Base-by-base conservation (phyloP, 2,888 invertebrate species). In the Spodoptera exigua region DNA sequence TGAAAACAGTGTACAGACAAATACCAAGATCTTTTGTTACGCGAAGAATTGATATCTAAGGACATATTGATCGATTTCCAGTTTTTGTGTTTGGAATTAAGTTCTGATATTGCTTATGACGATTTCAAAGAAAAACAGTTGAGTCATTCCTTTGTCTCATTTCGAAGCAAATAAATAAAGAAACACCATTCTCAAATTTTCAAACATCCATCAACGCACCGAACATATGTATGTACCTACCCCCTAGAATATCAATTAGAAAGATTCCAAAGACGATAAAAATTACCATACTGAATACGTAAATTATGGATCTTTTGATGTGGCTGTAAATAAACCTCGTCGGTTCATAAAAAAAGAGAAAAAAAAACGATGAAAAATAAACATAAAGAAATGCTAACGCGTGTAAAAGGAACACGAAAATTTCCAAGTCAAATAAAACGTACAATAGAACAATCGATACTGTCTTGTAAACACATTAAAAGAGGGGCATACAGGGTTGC, bases 381-480 rank as follows among this genome's bases (percentile, higher is more conserved):
- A 86, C 70, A 85, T 85, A 86, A 87, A 87, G 77, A 74, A 76
- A 80, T 62, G 78, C 75, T 76, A 82, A 79, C 78, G 80, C 80
- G 74, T 80, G 83, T 81, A 82, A 82, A 85, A 86, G 87, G 86
- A 84, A 82, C 83, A 77, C 83, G 79, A 80, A 85, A 88, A 93
- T 93, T 93, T 92, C 85, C 92, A 92, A 94, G 90, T 92, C 91
- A 93, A 93, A 94, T 92, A 93, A 90, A 91, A 90, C 55, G 72
- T 88, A 90, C 90, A 91, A 90, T 89, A 84, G 87, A 89, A 93
- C 92, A 93, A 93, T 94, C 93, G 92, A 93, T 93, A 93, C 90
- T 90, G 87, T 86, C 89, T 90, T 93, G 93, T 94, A 93, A 94
- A 93, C 93, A 94, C 93, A 93, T 94, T 93, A 93, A 89, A 88